Conservation (phyloP, 2,113 vertebrate genomes). For the Pelusios castaneus region DNA sequence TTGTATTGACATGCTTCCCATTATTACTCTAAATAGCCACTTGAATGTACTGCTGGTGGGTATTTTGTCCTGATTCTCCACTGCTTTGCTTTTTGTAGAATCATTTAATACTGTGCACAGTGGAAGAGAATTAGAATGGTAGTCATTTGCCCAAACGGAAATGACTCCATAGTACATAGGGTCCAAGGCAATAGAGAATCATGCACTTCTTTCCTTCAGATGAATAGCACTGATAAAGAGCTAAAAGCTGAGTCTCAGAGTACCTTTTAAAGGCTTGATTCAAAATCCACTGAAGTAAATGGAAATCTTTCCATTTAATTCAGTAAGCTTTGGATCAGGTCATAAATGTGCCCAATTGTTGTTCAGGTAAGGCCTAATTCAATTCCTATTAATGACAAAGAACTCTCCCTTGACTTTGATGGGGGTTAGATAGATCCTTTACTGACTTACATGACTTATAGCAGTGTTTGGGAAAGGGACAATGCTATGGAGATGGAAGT, state of each 20-base stretch:
- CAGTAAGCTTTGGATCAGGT: background rate
- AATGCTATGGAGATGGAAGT: constrained; percentile 1
- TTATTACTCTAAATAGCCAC: background rate
- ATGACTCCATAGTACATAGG: background rate
- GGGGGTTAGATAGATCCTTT: background rate
- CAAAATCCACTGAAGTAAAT: constrained; percentile 21
- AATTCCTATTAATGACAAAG: background rate
- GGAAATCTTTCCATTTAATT: constrained; percentile 17
- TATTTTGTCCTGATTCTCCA: background rate
- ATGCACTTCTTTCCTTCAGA: background rate
- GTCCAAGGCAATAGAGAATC: background rate
- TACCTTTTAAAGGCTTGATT: constrained; percentile 20
- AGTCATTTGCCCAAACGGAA: background rate
- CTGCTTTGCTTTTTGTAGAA: background rate
- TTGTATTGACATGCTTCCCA: background rate
- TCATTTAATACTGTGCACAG: background rate
- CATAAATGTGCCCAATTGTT: background rate
- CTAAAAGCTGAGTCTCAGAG: background rate
- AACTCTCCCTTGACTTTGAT: background rate
- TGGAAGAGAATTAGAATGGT: background rate
- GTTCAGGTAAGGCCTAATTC: background rate
- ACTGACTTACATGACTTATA: constrained; percentile 41
- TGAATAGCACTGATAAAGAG: background rate
- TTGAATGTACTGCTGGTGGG: background rate
- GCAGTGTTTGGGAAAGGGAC: constrained; percentile 22